Evolutionary conservation across 2,888 invertebrate genomes (phyloP).

Genomic region (Aricia artaxerxes): DNA sequence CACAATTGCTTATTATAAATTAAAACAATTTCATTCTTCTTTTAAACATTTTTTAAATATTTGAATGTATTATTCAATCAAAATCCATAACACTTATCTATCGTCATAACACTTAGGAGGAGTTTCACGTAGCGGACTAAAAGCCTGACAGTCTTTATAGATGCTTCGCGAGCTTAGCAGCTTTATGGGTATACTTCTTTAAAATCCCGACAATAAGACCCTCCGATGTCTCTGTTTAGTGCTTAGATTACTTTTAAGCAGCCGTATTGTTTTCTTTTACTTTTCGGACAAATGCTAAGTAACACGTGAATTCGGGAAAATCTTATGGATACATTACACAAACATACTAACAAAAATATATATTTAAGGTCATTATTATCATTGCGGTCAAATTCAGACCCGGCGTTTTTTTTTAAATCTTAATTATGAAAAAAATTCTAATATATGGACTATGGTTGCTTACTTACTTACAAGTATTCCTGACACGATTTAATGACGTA

Average conservation of each 20-base stretch:
- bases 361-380: no score
- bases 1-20: no score
- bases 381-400: no score
- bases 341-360: no score
- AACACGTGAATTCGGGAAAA: no score
- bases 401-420: no score
- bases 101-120: not conserved
- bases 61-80: not conserved
- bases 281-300: not conserved
- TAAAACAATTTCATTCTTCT: not conserved
- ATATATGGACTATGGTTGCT: no score
- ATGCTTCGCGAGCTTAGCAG: slow-evolving; percentile 26
- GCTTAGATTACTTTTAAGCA: slow-evolving; percentile 18
- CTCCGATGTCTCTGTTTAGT: slow-evolving; percentile 14
- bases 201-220: slow-evolving; percentile 11
- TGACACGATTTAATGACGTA: not conserved
- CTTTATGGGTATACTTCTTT: slow-evolving; percentile 26
- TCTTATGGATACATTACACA: no score
- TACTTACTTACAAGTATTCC: no score
- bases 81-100: slow-evolving; percentile 11
- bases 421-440: no score
- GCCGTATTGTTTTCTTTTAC: not conserved
- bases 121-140: slow-evolving; percentile 20
- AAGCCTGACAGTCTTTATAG: slow-evolving; percentile 22
- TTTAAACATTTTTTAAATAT: not conserved